Evolutionary conservation across 37 sponge, comb jelly and placozoan species (phyloP), one percentile per base, ranked within the genome.

Genomic region (Halichondria panicea): DNA sequence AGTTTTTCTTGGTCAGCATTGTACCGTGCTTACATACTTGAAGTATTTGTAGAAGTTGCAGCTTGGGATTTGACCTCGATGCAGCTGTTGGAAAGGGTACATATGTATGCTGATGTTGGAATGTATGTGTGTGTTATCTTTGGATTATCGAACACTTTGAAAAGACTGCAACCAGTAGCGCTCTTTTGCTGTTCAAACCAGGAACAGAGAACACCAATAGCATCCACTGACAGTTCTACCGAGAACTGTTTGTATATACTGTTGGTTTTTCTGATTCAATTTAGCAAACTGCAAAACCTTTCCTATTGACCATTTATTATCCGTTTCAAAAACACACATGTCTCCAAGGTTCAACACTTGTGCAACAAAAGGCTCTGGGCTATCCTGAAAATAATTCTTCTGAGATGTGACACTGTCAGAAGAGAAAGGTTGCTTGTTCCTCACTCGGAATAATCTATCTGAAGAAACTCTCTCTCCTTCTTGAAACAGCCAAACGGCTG

Each of bases 401-500:
- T 48, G 52, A 48, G 13, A 18, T 11, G 52, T 73, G 22, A 56
- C n/a, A 9, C 6, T 7, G 60, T 60, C 42, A 55, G 21, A 45
- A 32, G 50, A 32, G 48, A 32, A 84, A 19, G 78, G 85, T 46
- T 84, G 85, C 56, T 60, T 77, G 32, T 35, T 30, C 42, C 86
- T 70, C 9, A 86, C 86, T 42, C 75, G 35, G 33, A 71, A 74
- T 8, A 74, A 45, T 8, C 81, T 61, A 50, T 87, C 87, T 48
- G 76, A 53, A 40, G 81, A 87, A 0, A 87, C 81, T 27, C 81
- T 42, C 46, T 87, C 81, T 34, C 74, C 76, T 60, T 87, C 81
- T 19, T 79, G 70, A 8, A 87, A 46, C 0, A 87, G 56, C 87
- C 87, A 87, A 66, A 80, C 87, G 52, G 71, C 81, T 30, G 81